Conservation (phyloP, 2,113 vertebrate species). For the Mohoua ochrocephala region DNA sequence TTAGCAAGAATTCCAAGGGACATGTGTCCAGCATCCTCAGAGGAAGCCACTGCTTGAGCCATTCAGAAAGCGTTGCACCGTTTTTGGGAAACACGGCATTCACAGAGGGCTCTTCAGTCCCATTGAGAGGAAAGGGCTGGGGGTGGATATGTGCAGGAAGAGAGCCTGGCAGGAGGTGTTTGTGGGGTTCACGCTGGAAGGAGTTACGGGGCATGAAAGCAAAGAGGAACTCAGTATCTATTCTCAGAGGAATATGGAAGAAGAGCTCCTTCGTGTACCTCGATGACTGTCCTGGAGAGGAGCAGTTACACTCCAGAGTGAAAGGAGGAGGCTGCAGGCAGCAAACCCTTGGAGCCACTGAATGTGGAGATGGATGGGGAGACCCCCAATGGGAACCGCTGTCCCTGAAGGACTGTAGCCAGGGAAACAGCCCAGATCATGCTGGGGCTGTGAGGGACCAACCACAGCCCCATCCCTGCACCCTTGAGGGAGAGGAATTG, state of each 20-base stretch:
- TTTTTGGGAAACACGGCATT: background rate
- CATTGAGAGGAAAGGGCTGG: background rate
- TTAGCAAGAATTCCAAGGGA: background rate
- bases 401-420: background rate
- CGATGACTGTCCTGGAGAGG: background rate
- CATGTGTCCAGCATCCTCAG: background rate
- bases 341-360: background rate
- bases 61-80: background rate
- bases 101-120: background rate
- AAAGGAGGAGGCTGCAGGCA: background rate
- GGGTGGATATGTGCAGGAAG: background rate
- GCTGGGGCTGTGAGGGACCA: background rate
- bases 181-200: background rate
- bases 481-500: accelerated
- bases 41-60: background rate
- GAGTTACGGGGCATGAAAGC: background rate
- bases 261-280: background rate
- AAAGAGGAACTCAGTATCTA: background rate
- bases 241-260: background rate
- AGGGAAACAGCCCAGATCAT: background rate
- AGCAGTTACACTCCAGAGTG: background rate
- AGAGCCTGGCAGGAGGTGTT: background rate
- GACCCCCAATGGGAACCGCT: background rate
- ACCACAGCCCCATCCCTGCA: background rate
- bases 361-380: background rate